phyloP scores from a whole-genome alignment of 2,113 vertebrate species.

The Tamias sibiricus region DNA sequence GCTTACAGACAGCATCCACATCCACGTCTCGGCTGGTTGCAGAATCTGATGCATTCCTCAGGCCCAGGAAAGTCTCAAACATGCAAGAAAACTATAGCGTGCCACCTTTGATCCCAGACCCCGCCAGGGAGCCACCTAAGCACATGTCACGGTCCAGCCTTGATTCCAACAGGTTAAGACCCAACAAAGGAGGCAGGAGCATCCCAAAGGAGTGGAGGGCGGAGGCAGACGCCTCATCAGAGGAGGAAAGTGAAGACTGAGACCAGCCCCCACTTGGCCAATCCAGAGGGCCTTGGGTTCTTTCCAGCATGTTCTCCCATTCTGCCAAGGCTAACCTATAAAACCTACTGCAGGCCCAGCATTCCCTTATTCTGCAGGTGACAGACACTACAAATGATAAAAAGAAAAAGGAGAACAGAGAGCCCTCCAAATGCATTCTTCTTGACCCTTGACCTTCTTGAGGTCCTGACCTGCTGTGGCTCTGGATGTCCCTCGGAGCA shows the following conservation, averaged over 20 bases:
- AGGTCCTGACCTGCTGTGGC: not conserved
- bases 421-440: not conserved
- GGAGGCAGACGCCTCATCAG: not conserved
- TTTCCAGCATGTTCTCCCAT: not conserved
- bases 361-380: not conserved
- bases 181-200: not conserved
- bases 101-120: not conserved
- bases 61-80: not conserved
- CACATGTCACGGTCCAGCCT: not conserved
- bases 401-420: not conserved
- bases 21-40: not conserved
- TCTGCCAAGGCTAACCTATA: not conserved
- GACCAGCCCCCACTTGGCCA: not conserved
- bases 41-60: not conserved
- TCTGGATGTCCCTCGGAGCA: not conserved
- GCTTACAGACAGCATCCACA: not conserved
- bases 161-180: not conserved
- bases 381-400: not conserved
- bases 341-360: not conserved
- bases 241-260: not conserved
- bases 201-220: not conserved
- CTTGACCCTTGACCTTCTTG: not conserved
- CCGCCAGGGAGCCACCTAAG: fast-evolving
- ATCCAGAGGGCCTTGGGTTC: not conserved
- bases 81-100: too few relatives aligned